phyloP scores from a whole-genome alignment of 2,797 vertebrate genomes.

The Coluber constrictor region DNA sequence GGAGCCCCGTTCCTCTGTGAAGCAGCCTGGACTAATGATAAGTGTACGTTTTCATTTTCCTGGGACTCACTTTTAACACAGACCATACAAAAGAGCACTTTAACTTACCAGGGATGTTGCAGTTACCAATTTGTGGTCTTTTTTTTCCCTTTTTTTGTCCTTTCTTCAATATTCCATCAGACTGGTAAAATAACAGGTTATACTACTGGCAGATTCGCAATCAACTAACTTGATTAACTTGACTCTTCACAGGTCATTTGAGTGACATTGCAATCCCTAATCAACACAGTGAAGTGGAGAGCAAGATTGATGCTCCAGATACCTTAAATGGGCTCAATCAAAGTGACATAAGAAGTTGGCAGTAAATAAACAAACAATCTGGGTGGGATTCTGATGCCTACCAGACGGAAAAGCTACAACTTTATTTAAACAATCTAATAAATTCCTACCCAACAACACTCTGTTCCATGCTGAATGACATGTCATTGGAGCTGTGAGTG shows the following conservation, averaged over 20 bases:
- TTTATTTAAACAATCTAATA: constrained; percentile 28
- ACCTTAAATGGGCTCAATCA: constrained; percentile 2
- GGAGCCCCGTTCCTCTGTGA: constrained; percentile 34
- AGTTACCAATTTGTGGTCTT: constrained; percentile 40
- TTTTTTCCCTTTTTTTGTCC: constrained; percentile 18
- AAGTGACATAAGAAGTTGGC: neutral
- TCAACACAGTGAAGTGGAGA: constrained; percentile 19
- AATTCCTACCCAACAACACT: constrained; percentile 4
- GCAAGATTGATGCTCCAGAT: constrained; percentile 32
- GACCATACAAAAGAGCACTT: constrained; percentile 41
- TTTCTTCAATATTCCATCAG: constrained; percentile 38
- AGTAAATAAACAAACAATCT: constrained; percentile 4
- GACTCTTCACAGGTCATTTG: constrained; percentile 13
- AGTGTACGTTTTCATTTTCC: constrained; percentile 31
- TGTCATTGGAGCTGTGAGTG: neutral
- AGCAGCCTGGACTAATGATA: constrained; percentile 29
- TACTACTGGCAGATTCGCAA: constrained; percentile 30
- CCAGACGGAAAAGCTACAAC: neutral
- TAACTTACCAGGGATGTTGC: constrained; percentile 31
- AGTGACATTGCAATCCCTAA: constrained; percentile 31
- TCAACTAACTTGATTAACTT: constrained; percentile 47
- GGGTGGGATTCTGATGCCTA: constrained; percentile 11
- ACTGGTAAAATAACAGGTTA: constrained; percentile 45
- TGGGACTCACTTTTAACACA: constrained; percentile 33
- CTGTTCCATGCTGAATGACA: constrained; percentile 25